These are phyloP conservation scores for Thalassaphorura encarpata DNA, from an alignment of 1,140 invertebrate species.

Conservation along the genomic window DNA sequence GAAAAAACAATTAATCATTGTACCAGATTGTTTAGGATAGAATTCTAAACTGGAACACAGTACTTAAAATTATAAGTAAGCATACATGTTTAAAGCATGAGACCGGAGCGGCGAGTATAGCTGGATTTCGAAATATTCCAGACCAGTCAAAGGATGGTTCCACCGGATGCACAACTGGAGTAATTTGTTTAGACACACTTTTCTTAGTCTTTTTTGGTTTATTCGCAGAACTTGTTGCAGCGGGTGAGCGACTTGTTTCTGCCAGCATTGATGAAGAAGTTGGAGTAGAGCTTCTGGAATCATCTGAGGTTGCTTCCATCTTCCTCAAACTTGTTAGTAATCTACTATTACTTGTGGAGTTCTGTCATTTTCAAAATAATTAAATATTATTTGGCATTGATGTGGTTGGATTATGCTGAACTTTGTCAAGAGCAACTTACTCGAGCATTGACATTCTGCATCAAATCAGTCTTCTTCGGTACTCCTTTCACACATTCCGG, in stretches of 20 bases:
- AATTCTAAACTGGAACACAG: slow-evolving; percentile 7
- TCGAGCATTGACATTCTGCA: too few species aligned
- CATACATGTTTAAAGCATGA: slow-evolving; percentile 76
- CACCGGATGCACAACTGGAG: background rate
- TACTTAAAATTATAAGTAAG: background rate
- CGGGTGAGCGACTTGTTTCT: slow-evolving; percentile 9
- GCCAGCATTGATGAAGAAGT: slow-evolving; percentile 10
- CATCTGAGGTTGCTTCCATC: background rate
- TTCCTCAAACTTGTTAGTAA: background rate
- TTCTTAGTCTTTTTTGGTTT: slow-evolving; percentile 3
- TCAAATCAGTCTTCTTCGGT: slow-evolving; percentile 13
- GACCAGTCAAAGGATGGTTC: slow-evolving; percentile 66
- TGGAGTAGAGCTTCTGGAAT: background rate
- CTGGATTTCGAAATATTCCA: slow-evolving; percentile 57
- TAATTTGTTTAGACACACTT: background rate
- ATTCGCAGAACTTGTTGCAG: slow-evolving; percentile 5
- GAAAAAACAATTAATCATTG: too few species aligned
- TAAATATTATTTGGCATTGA: background rate
- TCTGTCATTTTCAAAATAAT: background rate
- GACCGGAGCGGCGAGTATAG: slow-evolving; percentile 76
- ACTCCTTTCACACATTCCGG: slow-evolving; percentile 55
- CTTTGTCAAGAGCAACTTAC: slow-evolving; percentile 24
- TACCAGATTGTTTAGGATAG: too few species aligned
- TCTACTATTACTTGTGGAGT: background rate
- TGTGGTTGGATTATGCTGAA: background rate